These are phyloP conservation scores for Panagrolaimus sp. DNA, from an alignment of 1,140 invertebrate genomes.

Conservation along the genomic window DNA sequence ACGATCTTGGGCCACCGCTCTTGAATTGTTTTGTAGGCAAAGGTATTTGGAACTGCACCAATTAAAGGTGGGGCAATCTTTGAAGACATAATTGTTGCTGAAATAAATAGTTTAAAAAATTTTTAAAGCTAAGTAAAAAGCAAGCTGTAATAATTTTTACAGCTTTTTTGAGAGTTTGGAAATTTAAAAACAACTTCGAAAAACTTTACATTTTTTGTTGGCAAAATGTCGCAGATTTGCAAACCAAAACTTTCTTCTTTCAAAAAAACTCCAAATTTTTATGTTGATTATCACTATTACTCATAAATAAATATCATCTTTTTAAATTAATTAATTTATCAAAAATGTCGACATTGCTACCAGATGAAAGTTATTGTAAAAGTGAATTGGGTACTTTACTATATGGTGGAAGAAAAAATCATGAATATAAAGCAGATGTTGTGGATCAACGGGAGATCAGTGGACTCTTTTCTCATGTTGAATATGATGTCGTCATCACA, in stretches of 20 bases:
- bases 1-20: constrained; percentile 81
- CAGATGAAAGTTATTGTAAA: constrained; percentile 43
- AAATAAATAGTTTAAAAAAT: no score
- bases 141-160: no score
- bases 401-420: constrained; percentile 40
- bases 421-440: constrained; percentile 39
- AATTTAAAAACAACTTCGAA: no score
- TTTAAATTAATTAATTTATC: background rate
- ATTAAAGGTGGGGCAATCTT: background rate
- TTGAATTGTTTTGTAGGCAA: constrained; percentile 64
- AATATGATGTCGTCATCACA: constrained; percentile 40
- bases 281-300: no score
- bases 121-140: no score
- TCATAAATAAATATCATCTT: no score
- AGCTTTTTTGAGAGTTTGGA: no score
- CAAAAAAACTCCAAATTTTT: no score
- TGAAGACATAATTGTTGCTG: no score
- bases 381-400: constrained; percentile 36
- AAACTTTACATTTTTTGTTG: no score
- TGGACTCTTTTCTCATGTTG: constrained; percentile 41
- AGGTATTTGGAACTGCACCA: background rate
- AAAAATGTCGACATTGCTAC: constrained; percentile 24
- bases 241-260: no score
- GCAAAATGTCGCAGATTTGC: no score
- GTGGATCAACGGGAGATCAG: constrained; percentile 35